Percentiles rank a stretch among this genome's conserved stretches.
Evolutionary conservation across 2,888 invertebrate species (phyloP).

Genomic region (Scaptomyza flava): DNA sequence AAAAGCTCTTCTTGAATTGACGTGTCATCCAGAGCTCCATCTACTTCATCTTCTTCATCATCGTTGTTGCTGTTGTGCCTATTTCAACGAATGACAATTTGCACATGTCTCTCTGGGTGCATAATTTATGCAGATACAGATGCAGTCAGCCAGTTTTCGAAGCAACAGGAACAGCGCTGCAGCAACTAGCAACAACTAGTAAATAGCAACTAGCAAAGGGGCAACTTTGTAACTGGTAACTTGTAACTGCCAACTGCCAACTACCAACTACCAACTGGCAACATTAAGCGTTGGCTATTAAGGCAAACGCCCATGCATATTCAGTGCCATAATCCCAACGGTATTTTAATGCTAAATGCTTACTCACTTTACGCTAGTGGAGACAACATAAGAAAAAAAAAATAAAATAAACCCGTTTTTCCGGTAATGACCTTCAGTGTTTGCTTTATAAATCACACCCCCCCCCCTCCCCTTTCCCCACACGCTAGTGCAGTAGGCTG

Average conservation of each 20-base stretch:
- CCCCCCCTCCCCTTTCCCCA: neutral
- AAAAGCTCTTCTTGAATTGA: slow-evolving; percentile 28
- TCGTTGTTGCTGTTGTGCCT: slow-evolving; percentile 27
- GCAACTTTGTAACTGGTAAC: slow-evolving; percentile 37
- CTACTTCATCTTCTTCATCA: slow-evolving; percentile 16
- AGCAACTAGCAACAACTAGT: slow-evolving; percentile 47
- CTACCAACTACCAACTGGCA: slow-evolving; percentile 49
- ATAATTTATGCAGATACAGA: slow-evolving; percentile 74
- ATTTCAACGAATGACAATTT: slow-evolving; percentile 68
- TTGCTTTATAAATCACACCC: slow-evolving; percentile 55
- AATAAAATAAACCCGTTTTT: slow-evolving; percentile 68
- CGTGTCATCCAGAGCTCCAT: slow-evolving; percentile 45
- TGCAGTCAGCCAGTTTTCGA: slow-evolving; percentile 35
- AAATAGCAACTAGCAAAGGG: slow-evolving; percentile 32
- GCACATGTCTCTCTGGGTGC: slow-evolving; percentile 68
- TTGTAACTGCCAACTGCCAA: slow-evolving; percentile 20
- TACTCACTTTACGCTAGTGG: slow-evolving; percentile 59
- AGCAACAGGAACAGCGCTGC: slow-evolving; percentile 44
- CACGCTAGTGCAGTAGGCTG: slow-evolving; percentile 16
- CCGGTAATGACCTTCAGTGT: slow-evolving; percentile 80
- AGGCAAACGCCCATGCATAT: slow-evolving; percentile 76
- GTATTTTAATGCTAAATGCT: slow-evolving; percentile 78
- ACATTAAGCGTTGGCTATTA: slow-evolving; percentile 66
- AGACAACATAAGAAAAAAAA: slow-evolving; percentile 16
- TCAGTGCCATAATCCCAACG: slow-evolving; percentile 77